These are phyloP conservation scores for Callionymus lyra DNA, from an alignment of 2,113 vertebrate species.

Conservation along the genomic window DNA sequence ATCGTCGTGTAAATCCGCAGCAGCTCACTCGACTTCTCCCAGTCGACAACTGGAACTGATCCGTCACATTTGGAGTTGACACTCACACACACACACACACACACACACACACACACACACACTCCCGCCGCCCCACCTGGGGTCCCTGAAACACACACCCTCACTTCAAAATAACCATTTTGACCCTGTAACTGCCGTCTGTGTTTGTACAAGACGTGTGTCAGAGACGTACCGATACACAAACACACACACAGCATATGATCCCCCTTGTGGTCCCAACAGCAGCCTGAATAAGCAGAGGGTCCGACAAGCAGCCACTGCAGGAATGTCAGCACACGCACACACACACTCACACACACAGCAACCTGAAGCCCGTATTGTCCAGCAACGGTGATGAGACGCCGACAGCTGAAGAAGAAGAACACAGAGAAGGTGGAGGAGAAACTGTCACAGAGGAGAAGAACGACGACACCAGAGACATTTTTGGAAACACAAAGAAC, in stretches of 20 bases:
- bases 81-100: conserved; percentile 19
- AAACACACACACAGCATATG: conserved; percentile 19
- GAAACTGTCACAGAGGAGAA: conserved; percentile 9
- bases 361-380: conserved; percentile 46
- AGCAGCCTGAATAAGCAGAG: conserved; percentile 63
- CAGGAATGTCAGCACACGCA: conserved; percentile 39
- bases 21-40: conserved; percentile 13
- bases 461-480: neutral
- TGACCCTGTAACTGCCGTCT: conserved; percentile 19
- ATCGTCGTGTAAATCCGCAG: conserved; percentile 30
- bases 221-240: conserved; percentile 21
- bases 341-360: conserved; percentile 4
- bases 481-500: too few relatives aligned
- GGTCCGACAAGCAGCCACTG: conserved; percentile 27
- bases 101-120: conserved; percentile 21
- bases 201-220: conserved; percentile 59
- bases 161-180: conserved; percentile 52
- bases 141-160: conserved; percentile 41
- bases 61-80: conserved; percentile 50
- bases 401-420: conserved; percentile 50
- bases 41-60: conserved; percentile 42
- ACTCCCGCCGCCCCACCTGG: conserved; percentile 54
- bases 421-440: conserved; percentile 3
- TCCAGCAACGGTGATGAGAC: conserved; percentile 27
- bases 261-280: conserved; percentile 34